A percentile compares a stretch with the other conserved stretches of the same genome.
Evolutionary conservation across 2,797 vertebrate species (phyloP).

Genomic region (Vipera latastei): DNA sequence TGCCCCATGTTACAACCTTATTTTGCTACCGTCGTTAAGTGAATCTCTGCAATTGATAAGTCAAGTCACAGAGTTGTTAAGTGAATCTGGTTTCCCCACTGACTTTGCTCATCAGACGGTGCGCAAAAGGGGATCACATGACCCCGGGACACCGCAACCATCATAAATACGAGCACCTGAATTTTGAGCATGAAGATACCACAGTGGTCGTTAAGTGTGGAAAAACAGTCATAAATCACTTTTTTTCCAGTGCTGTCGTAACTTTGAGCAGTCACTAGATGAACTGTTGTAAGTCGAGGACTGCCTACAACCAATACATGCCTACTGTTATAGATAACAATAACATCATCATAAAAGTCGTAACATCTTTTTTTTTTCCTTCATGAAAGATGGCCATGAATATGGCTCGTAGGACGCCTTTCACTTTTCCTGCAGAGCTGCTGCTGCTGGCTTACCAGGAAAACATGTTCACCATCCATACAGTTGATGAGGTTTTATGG

Average conservation of each 20-base stretch:
- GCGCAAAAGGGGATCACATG: background rate
- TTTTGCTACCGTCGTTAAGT: too few relatives aligned
- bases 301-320: background rate
- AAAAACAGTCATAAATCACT: background rate
- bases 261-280: background rate
- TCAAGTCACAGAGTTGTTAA: background rate
- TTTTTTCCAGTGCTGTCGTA: background rate
- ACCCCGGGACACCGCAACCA: background rate
- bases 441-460: conserved; percentile 67
- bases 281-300: background rate
- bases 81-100: background rate
- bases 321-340: background rate
- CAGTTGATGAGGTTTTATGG: conserved; percentile 86
- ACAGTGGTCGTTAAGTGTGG: background rate
- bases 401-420: conserved; percentile 51
- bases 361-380: background rate
- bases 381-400: conserved; percentile 72
- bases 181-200: too few relatives aligned
- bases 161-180: background rate
- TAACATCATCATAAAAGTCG: background rate
- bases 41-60: background rate
- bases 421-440: conserved; percentile 54
- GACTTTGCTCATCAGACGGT: background rate
- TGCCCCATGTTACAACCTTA: too few relatives aligned
- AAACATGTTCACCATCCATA: conserved; percentile 78